A percentile compares a stretch with the other conserved stretches of the same genome.
Evolutionary conservation across 2,888 invertebrate species (phyloP).

Genomic region (Stramonita haemastoma): DNA sequence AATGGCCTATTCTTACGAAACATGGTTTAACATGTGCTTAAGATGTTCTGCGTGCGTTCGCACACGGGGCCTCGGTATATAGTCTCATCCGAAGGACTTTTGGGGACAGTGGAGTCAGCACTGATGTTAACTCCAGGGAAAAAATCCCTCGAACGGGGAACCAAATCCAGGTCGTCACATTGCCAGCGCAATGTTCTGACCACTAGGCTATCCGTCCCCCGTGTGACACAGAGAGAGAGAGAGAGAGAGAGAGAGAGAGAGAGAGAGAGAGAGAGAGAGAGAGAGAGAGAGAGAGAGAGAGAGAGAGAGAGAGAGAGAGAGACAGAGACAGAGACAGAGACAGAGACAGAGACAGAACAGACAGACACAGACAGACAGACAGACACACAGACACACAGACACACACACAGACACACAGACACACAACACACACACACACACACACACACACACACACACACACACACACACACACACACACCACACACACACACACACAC

Average conservation of each 20-base stretch:
- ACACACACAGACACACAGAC: not conserved
- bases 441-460: not conserved
- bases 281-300: slow-evolving; percentile 4
- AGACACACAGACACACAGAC: not conserved
- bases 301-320: not conserved
- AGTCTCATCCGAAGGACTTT: too few relatives aligned
- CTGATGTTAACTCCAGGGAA: too few relatives aligned
- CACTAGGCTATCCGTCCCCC: too few relatives aligned
- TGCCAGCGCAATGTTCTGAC: too few relatives aligned
- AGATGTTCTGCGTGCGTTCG: too few relatives aligned
- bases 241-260: slow-evolving; percentile 13
- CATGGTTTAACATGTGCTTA: too few relatives aligned
- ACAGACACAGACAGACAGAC: not conserved
- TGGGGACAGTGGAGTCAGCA: too few relatives aligned
- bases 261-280: not conserved
- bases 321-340: not conserved
- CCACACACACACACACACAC: not conserved
- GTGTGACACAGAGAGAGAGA: slow-evolving; percentile 3
- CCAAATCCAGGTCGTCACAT: too few relatives aligned
- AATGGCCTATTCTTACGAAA: too few relatives aligned
- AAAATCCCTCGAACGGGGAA: too few relatives aligned
- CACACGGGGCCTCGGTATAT: too few relatives aligned
- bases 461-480: not conserved
- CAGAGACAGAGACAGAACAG: not conserved
- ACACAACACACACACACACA: not conserved